These are phyloP conservation scores for Fistularia commersonii DNA, from an alignment of 2,797 vertebrate species.

Conservation along the genomic window DNA sequence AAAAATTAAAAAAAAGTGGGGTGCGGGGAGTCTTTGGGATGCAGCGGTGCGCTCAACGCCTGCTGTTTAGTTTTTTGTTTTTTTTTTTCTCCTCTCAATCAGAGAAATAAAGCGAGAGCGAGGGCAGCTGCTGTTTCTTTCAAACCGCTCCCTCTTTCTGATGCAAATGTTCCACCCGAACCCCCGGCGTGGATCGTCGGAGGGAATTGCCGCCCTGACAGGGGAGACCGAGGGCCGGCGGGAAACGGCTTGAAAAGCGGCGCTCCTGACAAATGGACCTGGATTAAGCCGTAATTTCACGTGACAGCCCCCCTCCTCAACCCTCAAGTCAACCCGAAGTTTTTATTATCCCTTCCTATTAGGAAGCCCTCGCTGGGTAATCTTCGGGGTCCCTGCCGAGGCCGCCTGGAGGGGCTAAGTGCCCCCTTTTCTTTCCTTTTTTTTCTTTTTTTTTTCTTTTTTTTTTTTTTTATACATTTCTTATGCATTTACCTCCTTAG, in stretches of 20 bases:
- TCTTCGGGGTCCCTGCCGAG: conserved; percentile 46
- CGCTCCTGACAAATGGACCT: conserved; percentile 37
- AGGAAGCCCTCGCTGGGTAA: conserved; percentile 58
- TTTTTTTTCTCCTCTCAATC: neutral
- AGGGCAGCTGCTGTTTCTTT: conserved; percentile 24
- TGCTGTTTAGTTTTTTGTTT: neutral
- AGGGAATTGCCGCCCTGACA: conserved; percentile 31
- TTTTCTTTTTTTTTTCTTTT: conserved; percentile 28
- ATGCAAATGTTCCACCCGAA: conserved; percentile 22
- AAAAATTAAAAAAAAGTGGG: too few relatives aligned
- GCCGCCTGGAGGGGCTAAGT: conserved; percentile 45
- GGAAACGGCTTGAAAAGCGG: conserved; percentile 19
- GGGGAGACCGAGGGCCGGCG: conserved; percentile 7
- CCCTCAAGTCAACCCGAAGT: conserved; percentile 28
- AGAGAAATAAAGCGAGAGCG: too few relatives aligned
- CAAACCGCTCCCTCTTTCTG: conserved; percentile 23
- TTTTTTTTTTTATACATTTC: neutral
- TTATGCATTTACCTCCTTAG: conserved; percentile 39
- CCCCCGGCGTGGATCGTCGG: conserved; percentile 32
- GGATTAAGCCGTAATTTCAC: conserved; percentile 63
- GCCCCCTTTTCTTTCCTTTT: conserved; percentile 55
- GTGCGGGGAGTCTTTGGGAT: too few relatives aligned
- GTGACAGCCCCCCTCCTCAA: conserved; percentile 58
- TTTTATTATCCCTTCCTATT: conserved; percentile 65
- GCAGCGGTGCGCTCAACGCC: neutral